Percentiles rank a stretch among this genome's conserved stretches.
phyloP scores from a whole-genome alignment of 2,113 vertebrate species.

The Microcebus jonahi region DNA sequence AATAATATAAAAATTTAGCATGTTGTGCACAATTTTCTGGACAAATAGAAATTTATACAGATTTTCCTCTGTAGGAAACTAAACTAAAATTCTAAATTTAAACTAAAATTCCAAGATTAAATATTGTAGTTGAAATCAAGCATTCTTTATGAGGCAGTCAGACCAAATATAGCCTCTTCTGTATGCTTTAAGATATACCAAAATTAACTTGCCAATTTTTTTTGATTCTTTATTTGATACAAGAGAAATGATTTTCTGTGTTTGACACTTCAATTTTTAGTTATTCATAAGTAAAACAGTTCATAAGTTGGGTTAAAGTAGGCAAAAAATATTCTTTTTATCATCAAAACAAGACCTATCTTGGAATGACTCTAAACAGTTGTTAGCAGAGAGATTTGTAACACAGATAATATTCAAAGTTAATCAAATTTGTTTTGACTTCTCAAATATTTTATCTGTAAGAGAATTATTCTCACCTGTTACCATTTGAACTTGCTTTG shows the following conservation, averaged over 20 bases:
- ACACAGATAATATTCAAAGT: background rate
- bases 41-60: slow-evolving; percentile 1
- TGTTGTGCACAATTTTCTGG: background rate
- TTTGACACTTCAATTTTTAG: background rate
- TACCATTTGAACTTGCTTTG: background rate
- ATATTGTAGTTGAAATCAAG: background rate
- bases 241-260: background rate
- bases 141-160: background rate
- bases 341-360: background rate
- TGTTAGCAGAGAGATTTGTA: background rate
- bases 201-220: background rate
- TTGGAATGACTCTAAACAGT: background rate
- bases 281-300: background rate
- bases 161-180: background rate
- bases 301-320: background rate
- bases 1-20: background rate
- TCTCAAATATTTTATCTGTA: background rate
- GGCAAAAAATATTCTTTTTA: background rate
- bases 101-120: background rate
- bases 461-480: background rate
- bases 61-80: slow-evolving; percentile 12
- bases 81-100: slow-evolving; percentile 37
- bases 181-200: background rate
- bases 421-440: slow-evolving; percentile 19
- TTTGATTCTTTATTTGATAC: background rate